A percentile compares a stretch with the other conserved stretches of the same genome.
These are phyloP conservation scores for Platysteira castanea DNA, from an alignment of 2,113 vertebrate genomes.

Conservation along the genomic window DNA sequence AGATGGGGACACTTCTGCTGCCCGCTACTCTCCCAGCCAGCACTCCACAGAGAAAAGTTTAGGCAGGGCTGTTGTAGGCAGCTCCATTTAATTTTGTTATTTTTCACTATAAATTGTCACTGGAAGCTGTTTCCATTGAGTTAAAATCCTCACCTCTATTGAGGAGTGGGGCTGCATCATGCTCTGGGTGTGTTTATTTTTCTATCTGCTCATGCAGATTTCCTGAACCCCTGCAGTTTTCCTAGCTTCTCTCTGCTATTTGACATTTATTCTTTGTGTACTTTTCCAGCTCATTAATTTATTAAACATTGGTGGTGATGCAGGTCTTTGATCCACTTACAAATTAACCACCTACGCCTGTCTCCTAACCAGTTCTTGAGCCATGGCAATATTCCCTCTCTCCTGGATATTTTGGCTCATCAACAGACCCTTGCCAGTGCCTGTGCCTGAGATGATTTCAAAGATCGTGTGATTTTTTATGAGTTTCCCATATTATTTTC, in stretches of 20 bases:
- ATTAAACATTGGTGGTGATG: background rate
- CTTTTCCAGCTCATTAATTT: constrained; percentile 18
- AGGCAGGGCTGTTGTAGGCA: background rate
- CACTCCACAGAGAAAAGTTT: background rate
- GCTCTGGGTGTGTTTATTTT: background rate
- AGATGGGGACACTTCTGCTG: background rate
- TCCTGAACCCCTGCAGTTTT: background rate
- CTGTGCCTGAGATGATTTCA: background rate
- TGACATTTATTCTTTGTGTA: background rate
- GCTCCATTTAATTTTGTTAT: background rate
- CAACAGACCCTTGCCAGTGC: background rate
- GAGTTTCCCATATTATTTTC: background rate
- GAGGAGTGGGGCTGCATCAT: background rate
- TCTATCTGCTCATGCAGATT: background rate
- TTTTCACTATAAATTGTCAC: background rate
- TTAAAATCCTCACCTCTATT: accelerated
- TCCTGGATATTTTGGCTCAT: background rate
- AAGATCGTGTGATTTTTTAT: background rate
- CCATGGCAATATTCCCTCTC: background rate
- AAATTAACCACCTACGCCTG: background rate
- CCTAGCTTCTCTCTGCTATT: background rate
- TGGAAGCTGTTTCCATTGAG: background rate
- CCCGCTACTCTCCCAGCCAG: background rate
- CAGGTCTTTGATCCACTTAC: background rate
- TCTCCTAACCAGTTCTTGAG: background rate